These are phyloP conservation scores for Drosophila pseudotakahashii DNA, from an alignment of 2,888 invertebrate genomes.

Conservation along the genomic window DNA sequence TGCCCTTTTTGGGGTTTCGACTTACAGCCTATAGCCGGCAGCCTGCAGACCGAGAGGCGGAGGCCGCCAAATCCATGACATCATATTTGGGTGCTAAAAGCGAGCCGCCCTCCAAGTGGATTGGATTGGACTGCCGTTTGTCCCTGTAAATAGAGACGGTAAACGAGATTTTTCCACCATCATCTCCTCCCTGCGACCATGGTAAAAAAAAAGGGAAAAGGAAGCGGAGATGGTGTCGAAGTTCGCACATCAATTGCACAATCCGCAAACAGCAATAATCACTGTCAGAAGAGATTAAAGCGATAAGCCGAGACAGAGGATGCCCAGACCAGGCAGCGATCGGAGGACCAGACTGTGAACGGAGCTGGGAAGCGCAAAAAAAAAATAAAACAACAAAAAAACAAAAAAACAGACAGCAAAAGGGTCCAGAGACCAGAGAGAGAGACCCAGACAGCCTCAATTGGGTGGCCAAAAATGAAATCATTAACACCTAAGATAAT, in stretches of 20 bases:
- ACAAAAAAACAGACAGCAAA: background rate
- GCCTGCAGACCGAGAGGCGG: slow-evolving; percentile 22
- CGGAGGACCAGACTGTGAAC: background rate
- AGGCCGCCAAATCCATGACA: slow-evolving; percentile 71
- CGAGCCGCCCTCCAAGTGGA: slow-evolving; percentile 66
- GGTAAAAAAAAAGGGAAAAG: slow-evolving; percentile 51
- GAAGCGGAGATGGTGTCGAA: slow-evolving; percentile 70
- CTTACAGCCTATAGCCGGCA: slow-evolving; percentile 63
- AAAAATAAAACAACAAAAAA: background rate
- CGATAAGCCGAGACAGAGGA: slow-evolving; percentile 75
- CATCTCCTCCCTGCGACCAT: slow-evolving; percentile 51
- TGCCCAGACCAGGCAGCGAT: slow-evolving; percentile 7
- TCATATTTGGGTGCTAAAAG: slow-evolving; percentile 82
- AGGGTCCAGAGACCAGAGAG: slow-evolving; percentile 7
- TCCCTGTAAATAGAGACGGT: slow-evolving; percentile 76
- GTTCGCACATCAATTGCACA: slow-evolving; percentile 82
- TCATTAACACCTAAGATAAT: slow-evolving; percentile 84
- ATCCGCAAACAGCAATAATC: slow-evolving; percentile 81
- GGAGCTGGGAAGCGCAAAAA: slow-evolving; percentile 6
- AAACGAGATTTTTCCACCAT: slow-evolving; percentile 38
- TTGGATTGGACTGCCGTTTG: background rate
- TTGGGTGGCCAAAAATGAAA: slow-evolving; percentile 84
- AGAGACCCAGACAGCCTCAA: slow-evolving; percentile 56
- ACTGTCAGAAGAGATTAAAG: slow-evolving; percentile 81
- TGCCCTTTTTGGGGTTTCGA: slow-evolving; percentile 81